Conservation (phyloP, 2,113 vertebrate genomes). For the human region GRCh38 chr18:34756501-34757000, state of each 20-base stretch:
- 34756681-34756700: neutral
- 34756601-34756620: neutral
- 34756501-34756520: neutral
- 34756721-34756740: neutral
- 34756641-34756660: neutral
- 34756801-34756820: neutral
- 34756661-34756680: neutral
- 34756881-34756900: neutral
- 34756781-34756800: slow-evolving; percentile 24
- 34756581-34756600: neutral
- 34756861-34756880: slow-evolving; percentile 17
- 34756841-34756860: neutral
- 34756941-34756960: slow-evolving; percentile 53
- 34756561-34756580: neutral
- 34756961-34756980: slow-evolving; percentile 9
- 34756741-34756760: neutral
- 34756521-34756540: neutral
- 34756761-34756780: slow-evolving; percentile 8
- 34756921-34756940: neutral
- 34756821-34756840: slow-evolving; percentile 39
- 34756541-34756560: neutral
- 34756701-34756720: neutral
- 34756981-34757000: slow-evolving; percentile 19
- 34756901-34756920: neutral
- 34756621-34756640: neutral